Evolutionary conservation across 2,888 invertebrate species (phyloP), one percentile per base, ranked within the genome.

Genomic region (Gari tellinella): DNA sequence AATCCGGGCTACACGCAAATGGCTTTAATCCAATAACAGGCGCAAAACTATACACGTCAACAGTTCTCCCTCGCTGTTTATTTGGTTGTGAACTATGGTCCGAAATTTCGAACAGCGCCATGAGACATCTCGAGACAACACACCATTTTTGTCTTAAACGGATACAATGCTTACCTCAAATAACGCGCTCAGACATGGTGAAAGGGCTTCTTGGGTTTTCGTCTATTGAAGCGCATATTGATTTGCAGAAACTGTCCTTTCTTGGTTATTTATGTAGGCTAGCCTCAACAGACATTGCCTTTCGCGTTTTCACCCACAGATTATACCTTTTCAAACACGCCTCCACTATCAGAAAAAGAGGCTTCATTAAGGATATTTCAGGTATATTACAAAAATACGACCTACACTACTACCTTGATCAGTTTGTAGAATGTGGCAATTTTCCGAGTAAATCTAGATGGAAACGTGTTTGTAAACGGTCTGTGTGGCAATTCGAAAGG

Each of bases 71-170:
- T 3, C 12, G 53, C 8, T 26, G 19, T 7, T 38, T 53, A n/a
- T 53, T 53, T 25, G 57, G 57, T 5, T 57, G 43, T 15, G 57
- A 57, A 57, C 15, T 57, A 25, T 57, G 41, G 57, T 23, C 21
- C 26, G 17, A 23, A 8, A 12, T 57, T 14, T 21, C 15, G 4
- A 10, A 17, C 8, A 43, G 14, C 23, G 45, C 40, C 23, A 5
- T 43, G 25, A 40, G 15, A 23, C 41, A 43, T 14, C 57, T 57
- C 3, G 43, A 57, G 26, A 43, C 8, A 7, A 43, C 45, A 5
- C 57, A 57, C 17, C 57, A 45, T 25, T 57, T 57, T 19, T 57
- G 57, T 43, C 23, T 57, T 15, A 57, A 57, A 17, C 14, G 10
- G 8, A 57, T 43, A 19, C 57, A 57, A 23, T 41, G 23, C 19